These are phyloP conservation scores for Crocodylus rhombifer DNA, from an alignment of 2,797 vertebrate species.

Conservation along the genomic window DNA sequence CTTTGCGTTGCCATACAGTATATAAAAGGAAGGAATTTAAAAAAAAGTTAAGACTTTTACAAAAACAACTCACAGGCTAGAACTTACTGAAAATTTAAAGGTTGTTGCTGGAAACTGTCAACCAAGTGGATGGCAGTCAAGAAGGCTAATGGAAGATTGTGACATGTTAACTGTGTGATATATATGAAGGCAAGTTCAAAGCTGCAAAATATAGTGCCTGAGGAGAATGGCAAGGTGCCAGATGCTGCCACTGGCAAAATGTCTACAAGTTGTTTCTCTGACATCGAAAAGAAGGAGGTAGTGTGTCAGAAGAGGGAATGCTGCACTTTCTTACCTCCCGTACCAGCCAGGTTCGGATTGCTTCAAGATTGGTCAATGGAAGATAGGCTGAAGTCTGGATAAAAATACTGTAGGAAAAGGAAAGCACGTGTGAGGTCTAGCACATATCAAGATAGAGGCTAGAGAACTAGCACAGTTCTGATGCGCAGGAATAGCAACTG, in stretches of 20 bases:
- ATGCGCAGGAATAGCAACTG: neutral
- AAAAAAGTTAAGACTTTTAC: neutral
- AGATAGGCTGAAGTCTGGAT: neutral
- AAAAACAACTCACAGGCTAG: neutral
- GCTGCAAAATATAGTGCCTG: conserved; percentile 46
- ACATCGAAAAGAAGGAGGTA: conserved; percentile 45
- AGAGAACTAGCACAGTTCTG: neutral
- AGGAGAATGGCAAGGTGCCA: conserved; percentile 44
- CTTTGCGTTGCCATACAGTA: fast-evolving
- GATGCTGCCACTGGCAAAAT: conserved; percentile 59
- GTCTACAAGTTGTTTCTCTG: conserved; percentile 23
- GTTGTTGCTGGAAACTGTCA: conserved; percentile 51
- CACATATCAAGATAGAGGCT: neutral
- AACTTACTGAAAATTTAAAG: conserved; percentile 23
- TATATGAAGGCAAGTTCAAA: conserved; percentile 46
- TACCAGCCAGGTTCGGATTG: neutral
- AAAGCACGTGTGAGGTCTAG: neutral
- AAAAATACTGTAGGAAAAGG: neutral
- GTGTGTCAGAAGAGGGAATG: neutral
- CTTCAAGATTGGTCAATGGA: conserved; percentile 38
- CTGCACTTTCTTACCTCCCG: neutral
- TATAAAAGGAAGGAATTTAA: neutral
- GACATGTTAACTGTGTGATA: conserved; percentile 56
- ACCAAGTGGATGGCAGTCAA: neutral
- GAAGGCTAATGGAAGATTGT: conserved; percentile 56